phyloP scores from a whole-genome alignment of 2,888 invertebrate genomes.

The Omphaloscelis lunosa region DNA sequence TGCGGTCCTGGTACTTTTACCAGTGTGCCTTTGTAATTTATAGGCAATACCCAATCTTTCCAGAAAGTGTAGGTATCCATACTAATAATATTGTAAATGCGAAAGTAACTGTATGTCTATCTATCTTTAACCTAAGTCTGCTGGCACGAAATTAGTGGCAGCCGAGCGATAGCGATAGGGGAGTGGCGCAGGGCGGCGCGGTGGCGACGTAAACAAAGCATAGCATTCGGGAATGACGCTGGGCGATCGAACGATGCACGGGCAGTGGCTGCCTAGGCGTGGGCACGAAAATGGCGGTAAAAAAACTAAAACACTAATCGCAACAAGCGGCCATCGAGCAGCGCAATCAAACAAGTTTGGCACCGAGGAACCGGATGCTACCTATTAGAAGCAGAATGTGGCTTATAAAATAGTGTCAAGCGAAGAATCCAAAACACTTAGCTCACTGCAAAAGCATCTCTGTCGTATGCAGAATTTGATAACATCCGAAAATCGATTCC shows the following conservation, averaged over 20 bases:
- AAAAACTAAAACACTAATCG: too few species aligned
- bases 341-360: too few species aligned
- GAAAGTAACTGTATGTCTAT: background rate
- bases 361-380: background rate
- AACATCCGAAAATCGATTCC: constrained; percentile 49
- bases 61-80: background rate
- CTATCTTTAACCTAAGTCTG: background rate
- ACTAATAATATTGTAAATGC: background rate
- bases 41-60: background rate
- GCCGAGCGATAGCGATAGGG: too few species aligned
- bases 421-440: constrained; percentile 8
- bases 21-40: background rate
- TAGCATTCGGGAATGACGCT: too few species aligned
- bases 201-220: too few species aligned
- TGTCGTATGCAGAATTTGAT: background rate
- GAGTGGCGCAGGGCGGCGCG: too few species aligned
- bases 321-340: too few species aligned
- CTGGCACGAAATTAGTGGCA: too few species aligned
- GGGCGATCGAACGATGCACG: too few species aligned
- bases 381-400: background rate
- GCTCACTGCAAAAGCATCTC: background rate
- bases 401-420: background rate
- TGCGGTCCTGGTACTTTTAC: constrained; percentile 21
- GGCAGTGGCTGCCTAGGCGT: too few species aligned
- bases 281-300: too few species aligned